phyloP scores from a whole-genome alignment of 2,888 invertebrate species.

The Heteromyza rotundicornis region DNA sequence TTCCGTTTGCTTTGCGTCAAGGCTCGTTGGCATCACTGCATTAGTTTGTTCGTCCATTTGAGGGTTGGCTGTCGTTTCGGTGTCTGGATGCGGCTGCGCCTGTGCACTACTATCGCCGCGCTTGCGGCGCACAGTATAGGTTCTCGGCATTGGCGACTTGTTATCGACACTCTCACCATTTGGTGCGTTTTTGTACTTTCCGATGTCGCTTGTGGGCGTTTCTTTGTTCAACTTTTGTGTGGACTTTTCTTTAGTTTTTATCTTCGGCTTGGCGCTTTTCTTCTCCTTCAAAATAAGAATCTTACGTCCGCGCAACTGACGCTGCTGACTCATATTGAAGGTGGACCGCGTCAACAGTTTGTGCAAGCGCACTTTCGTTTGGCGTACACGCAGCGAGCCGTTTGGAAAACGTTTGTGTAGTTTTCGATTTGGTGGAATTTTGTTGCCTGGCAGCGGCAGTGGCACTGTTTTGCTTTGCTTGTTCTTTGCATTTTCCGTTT shows the following conservation, averaged over 20 bases:
- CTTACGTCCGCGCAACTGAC: slow-evolving; percentile 48
- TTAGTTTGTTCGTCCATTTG: too few relatives aligned
- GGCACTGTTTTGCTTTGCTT: neutral
- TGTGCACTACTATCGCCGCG: too few relatives aligned
- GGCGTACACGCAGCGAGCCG: neutral
- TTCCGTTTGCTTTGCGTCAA: too few relatives aligned
- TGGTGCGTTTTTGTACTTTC: too few relatives aligned
- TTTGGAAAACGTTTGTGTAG: neutral
- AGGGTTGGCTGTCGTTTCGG: too few relatives aligned
- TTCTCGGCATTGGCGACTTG: neutral
- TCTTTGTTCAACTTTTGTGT: slow-evolving; percentile 16
- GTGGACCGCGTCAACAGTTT: slow-evolving; percentile 45
- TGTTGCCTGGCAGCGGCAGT: neutral
- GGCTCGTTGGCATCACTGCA: too few relatives aligned
- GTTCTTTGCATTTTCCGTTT: neutral
- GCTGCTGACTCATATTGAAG: slow-evolving; percentile 41
- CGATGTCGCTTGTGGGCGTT: too few relatives aligned
- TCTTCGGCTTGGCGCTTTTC: slow-evolving; percentile 18
- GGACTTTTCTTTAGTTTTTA: slow-evolving; percentile 15
- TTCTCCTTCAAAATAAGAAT: slow-evolving; percentile 43
- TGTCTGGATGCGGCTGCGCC: too few relatives aligned
- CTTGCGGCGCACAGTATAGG: neutral
- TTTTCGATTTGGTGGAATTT: too few relatives aligned
- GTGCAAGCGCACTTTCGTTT: slow-evolving; percentile 18
- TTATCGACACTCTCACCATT: neutral